Evolutionary conservation across 2,888 invertebrate genomes (phyloP), one percentile per base, ranked within the genome.

Genomic region (Cyclophora punctaria): DNA sequence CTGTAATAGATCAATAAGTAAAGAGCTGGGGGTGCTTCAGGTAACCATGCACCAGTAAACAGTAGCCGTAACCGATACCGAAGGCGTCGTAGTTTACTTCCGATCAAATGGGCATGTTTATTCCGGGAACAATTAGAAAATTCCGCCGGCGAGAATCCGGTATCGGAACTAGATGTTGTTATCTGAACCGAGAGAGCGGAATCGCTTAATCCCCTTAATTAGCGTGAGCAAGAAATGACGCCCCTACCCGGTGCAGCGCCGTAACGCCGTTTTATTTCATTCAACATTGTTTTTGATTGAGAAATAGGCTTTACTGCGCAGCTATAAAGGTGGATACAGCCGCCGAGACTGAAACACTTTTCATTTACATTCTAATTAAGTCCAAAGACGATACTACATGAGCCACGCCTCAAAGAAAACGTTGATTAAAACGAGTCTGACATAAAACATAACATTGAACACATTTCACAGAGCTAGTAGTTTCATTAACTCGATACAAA

Each of bases 161-260:
- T 67, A 70, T 73, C 70, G 66, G 66, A 62, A 72, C 57, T 52
- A 65, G 69, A 71, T 66, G 67, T 60, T 67, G 68, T 69, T 75
- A 71, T 67, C 68, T 66, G 55, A 68, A 73, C 64, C 62, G 60
- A 67, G 61, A 67, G 64, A 66, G 66, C 68, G 63, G 60, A 67
- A 59, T 66, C 59, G 62, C 64, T 69, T 77, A 73, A 79, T 80
- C 75, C 76, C 69, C 73, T 79, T 81, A 81, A 83, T 81, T 80
- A 79, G 75, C 74, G 66, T 63, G 62, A 62, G 67, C 66, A 63
- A 74, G 69, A 71, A 72, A 75, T 69, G 69, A 68, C 67, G 71
- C 64, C 64, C 58, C 48, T 50, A 57, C 58, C 57, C 54, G 57
- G 35, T 49, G 50, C 53, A 53, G 52, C 57, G 56, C 48, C 51